Base-by-base conservation (phyloP, 2,888 invertebrate genomes). In the Noctua janthe region DNA sequence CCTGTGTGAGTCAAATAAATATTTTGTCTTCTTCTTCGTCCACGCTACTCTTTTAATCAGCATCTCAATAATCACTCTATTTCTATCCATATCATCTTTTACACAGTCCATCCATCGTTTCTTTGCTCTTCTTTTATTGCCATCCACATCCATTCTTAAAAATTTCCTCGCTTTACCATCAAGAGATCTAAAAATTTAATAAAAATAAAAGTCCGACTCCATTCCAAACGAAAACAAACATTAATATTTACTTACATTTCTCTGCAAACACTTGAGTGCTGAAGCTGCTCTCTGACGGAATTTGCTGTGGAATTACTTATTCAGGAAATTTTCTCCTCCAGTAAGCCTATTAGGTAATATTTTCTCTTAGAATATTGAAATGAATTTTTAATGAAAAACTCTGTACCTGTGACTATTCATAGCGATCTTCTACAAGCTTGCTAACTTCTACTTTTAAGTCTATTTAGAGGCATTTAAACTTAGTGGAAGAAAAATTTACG, bases 231-330 rank as follows among this genome's bases (percentile, higher is more conserved):
- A 35, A 73, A 72, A n/a, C 35, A 35, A 66, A 20, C 17, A 51
- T 51, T 20, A 43, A 39, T 51, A 74, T 54, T 43, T 43, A 43
- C 15, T 43, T 35, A 75, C 43, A 56, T 51, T 75, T 74, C 23
- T 59, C 47, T n/a, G 10, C 13, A 49, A 59, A 75, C 8, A 11
- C 56, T 71, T 39, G 7, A 56, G 17, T 54, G 17, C 11, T 20
- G 10, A 54, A 47, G 10, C 17, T n/a, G 23, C 35, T 47, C 13
- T 74, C 35, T 47, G 74, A 29, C 29, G 23, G 47, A 75, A 76
- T 76, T 76, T 11, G 54, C 47, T 13, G 47, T 7, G 1, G 5
- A 76, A 75, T 76, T 39, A n/a, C 13, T 49, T 59, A 49, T 49
- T 76, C 17, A 49, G n/a, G 7, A 49, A 76, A 39, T 76, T 62